Conservation (phyloP, 2,888 invertebrate genomes). For the Drepanosiphum platanoidis region DNA sequence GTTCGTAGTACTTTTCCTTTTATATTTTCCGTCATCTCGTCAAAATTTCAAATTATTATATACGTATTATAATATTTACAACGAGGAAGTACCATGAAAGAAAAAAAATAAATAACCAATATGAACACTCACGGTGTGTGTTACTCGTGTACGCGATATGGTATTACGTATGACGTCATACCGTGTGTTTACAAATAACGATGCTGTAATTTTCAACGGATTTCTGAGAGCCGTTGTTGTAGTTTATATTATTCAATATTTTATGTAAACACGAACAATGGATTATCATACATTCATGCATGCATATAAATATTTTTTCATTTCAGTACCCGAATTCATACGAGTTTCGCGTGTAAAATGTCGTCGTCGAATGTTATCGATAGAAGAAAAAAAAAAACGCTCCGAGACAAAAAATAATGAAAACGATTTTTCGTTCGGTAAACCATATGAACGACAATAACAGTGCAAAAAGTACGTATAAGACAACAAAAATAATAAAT, state of each 20-base stretch:
- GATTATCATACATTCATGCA: neutral
- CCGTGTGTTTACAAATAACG: conserved; percentile 1
- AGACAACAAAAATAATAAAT: neutral
- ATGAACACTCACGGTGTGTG: neutral
- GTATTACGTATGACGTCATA: neutral
- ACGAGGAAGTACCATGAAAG: conserved; percentile 1
- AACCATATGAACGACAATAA: neutral
- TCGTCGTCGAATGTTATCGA: neutral
- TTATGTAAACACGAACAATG: neutral
- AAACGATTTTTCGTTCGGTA: neutral
- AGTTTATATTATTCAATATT: neutral
- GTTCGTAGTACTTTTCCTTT: conserved; percentile 50
- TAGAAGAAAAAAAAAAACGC: neutral
- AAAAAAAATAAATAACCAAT: neutral
- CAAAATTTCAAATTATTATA: conserved; percentile 21
- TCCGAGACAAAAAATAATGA: neutral
- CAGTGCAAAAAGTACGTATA: no score
- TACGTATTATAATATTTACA: neutral
- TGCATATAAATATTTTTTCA: no score
- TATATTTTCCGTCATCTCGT: conserved; percentile 50
- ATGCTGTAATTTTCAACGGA: conserved; percentile 36
- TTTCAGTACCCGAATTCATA: neutral
- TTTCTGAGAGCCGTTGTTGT: neutral
- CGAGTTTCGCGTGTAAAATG: neutral
- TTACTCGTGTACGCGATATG: neutral